phyloP scores from a whole-genome alignment of 2,888 invertebrate genomes.

The Tineola bisselliella region DNA sequence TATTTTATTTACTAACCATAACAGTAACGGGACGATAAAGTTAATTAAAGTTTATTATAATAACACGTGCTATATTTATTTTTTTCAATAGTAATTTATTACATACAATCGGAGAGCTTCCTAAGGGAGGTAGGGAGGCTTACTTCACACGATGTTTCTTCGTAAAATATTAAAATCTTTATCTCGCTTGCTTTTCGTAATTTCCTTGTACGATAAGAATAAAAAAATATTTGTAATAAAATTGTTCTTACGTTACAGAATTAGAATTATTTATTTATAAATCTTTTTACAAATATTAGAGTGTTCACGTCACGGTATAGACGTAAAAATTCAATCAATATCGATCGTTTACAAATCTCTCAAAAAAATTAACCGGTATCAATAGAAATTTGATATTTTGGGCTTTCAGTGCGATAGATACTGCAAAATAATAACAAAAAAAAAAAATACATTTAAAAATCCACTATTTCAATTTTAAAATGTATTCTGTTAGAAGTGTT shows the following conservation, averaged over 20 bases:
- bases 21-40: not conserved
- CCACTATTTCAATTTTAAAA: not conserved
- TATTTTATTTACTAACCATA: too few species aligned
- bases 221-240: conserved; percentile 21
- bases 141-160: conserved; percentile 38
- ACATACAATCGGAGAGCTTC: conserved; percentile 51
- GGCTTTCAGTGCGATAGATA: too few species aligned
- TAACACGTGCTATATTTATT: conserved; percentile 24
- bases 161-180: conserved; percentile 53
- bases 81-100: conserved; percentile 49
- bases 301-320: too few species aligned
- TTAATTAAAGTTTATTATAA: not conserved
- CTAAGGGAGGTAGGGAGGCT: conserved; percentile 25
- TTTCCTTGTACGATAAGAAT: conserved; percentile 39
- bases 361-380: too few species aligned
- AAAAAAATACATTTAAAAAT: not conserved
- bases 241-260: not conserved
- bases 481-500: not conserved
- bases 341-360: too few species aligned
- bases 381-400: too few species aligned
- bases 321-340: too few species aligned
- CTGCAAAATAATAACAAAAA: not conserved
- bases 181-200: conserved; percentile 37
- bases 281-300: too few species aligned
- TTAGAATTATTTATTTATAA: too few species aligned